Conservation (phyloP, 2,113 vertebrate species). For the Scalopus aquaticus region DNA sequence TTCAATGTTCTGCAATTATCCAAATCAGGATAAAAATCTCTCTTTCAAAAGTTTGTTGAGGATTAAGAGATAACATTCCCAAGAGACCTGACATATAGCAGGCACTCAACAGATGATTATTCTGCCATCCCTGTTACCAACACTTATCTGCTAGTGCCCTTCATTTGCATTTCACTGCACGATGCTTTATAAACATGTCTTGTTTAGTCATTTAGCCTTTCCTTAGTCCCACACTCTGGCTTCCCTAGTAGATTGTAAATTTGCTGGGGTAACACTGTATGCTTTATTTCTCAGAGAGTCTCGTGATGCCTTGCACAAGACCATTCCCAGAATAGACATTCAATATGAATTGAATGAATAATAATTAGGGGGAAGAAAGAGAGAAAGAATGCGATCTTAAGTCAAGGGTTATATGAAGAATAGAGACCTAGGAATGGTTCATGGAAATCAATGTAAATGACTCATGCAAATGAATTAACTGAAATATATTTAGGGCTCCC, state of each 20-base stretch:
- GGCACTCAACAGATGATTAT: neutral
- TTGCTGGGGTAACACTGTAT: neutral
- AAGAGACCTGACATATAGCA: neutral
- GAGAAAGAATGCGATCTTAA: constrained; percentile 31
- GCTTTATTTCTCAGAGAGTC: constrained; percentile 31
- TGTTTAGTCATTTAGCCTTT: neutral
- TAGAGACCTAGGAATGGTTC: constrained; percentile 5
- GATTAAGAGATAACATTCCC: neutral
- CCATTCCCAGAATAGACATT: constrained; percentile 12
- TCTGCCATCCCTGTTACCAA: neutral
- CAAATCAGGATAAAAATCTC: neutral
- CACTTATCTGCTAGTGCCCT: neutral
- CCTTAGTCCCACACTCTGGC: neutral
- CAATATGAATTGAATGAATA: constrained; percentile 50
- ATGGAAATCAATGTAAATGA: constrained; percentile 66
- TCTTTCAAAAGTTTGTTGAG: neutral
- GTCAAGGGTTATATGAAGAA: constrained; percentile 49
- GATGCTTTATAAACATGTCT: neutral
- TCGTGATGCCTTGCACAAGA: neutral
- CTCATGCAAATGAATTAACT: constrained; percentile 58
- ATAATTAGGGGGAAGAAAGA: neutral
- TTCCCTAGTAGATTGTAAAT: neutral
- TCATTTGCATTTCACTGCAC: neutral
- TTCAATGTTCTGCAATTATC: neutral
- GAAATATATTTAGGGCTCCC: constrained; percentile 57